phyloP scores from a whole-genome alignment of 2,888 invertebrate species.

The Drosophila paucipuncta region DNA sequence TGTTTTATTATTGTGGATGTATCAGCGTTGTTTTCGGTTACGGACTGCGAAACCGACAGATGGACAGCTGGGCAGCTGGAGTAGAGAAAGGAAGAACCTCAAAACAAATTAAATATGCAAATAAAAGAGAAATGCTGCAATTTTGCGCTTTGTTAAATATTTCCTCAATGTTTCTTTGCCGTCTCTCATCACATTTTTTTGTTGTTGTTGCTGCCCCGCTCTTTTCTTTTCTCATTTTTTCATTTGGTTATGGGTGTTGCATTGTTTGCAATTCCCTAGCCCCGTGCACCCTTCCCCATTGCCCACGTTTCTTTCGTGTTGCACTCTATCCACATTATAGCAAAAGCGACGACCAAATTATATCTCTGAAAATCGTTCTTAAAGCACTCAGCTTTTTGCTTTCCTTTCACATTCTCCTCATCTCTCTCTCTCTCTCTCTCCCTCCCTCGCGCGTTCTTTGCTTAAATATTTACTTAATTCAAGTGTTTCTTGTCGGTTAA shows the following conservation, averaged over 20 bases:
- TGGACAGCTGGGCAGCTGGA: not conserved
- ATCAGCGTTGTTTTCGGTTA: constrained; percentile 27
- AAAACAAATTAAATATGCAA: constrained; percentile 79
- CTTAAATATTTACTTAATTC: constrained; percentile 54
- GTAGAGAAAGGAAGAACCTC: constrained; percentile 58
- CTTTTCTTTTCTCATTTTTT: not conserved
- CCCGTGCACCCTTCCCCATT: not conserved
- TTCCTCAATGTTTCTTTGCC: constrained; percentile 68
- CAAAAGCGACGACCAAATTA: constrained; percentile 19
- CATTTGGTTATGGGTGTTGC: constrained; percentile 44
- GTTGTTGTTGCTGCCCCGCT: not conserved
- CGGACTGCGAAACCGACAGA: not conserved
- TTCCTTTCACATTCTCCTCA: not conserved
- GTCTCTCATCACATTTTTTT: constrained; percentile 5
- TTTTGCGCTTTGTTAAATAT: constrained; percentile 80
- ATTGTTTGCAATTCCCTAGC: constrained; percentile 25
- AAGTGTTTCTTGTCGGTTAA: constrained; percentile 29
- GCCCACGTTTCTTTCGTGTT: not conserved
- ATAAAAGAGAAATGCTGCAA: constrained; percentile 74
- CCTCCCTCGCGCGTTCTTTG: not conserved
- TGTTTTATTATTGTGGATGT: constrained; percentile 9
- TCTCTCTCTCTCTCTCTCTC: not conserved
- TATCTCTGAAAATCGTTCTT: constrained; percentile 2
- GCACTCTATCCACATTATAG: not conserved
- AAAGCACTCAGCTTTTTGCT: constrained; percentile 14